These are phyloP conservation scores for Mobula hypostoma DNA, from an alignment of 2,113 vertebrate species.

Conservation along the genomic window DNA sequence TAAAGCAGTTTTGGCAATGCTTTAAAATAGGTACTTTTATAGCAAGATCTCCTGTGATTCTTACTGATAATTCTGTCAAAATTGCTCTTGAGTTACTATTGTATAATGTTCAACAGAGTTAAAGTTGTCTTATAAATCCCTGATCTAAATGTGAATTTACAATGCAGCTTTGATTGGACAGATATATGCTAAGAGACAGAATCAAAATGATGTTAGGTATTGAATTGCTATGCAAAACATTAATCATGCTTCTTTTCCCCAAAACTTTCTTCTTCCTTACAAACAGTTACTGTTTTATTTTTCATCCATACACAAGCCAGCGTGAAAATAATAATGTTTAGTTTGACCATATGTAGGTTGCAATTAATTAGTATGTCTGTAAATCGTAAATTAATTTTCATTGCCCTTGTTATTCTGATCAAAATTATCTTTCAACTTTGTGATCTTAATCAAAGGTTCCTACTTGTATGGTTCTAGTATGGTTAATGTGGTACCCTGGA, in stretches of 20 bases:
- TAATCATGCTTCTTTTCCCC: background rate
- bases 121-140: background rate
- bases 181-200: background rate
- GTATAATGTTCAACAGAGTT: no score
- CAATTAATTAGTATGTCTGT: background rate
- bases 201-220: background rate
- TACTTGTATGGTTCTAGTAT: background rate
- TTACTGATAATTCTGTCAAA: background rate
- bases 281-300: background rate
- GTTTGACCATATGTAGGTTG: background rate
- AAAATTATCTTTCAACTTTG: background rate
- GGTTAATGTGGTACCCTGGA: background rate
- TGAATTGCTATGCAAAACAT: background rate
- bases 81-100: background rate
- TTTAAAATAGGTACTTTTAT: background rate
- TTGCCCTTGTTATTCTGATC: background rate
- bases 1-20: background rate
- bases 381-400: background rate
- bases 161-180: background rate
- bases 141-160: background rate
- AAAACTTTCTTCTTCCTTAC: background rate
- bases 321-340: background rate
- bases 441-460: background rate
- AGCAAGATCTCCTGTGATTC: background rate
- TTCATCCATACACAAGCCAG: background rate